Percentiles rank a stretch among this genome's conserved stretches.
phyloP scores from a whole-genome alignment of 2,113 vertebrate species.

The Numenius arquata region DNA sequence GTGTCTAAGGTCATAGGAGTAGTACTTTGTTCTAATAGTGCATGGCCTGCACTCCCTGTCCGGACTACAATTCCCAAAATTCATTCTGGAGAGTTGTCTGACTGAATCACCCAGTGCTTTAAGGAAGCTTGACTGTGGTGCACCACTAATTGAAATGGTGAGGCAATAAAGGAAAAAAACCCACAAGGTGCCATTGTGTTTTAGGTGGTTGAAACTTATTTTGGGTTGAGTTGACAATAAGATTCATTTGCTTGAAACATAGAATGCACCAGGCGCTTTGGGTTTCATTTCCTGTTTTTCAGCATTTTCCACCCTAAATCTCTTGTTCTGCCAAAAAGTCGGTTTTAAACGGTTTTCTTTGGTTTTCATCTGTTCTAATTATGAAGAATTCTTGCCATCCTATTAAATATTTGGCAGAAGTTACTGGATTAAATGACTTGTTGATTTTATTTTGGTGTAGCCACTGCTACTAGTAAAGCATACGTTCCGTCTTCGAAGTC shows the following conservation, averaged over 20 bases:
- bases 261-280: background rate
- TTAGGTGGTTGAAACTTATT: background rate
- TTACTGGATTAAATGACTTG: background rate
- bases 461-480: background rate
- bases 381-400: background rate
- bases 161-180: background rate
- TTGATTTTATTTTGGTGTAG: background rate
- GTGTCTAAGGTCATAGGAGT: background rate
- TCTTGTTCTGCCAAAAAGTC: background rate
- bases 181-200: background rate
- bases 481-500: background rate
- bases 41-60: background rate
- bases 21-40: background rate
- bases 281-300: background rate
- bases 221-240: background rate
- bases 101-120: background rate
- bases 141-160: background rate
- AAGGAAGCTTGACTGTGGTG: background rate
- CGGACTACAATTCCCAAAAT: background rate
- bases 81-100: background rate
- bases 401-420: background rate
- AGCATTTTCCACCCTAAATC: background rate
- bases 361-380: background rate
- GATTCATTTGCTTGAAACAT: background rate
- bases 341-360: background rate